Evolutionary conservation across 35 echinoderm and acorn worm species (phyloP), one percentile per base, ranked within the genome.

Genomic region (Holothuria glaberrima): DNA sequence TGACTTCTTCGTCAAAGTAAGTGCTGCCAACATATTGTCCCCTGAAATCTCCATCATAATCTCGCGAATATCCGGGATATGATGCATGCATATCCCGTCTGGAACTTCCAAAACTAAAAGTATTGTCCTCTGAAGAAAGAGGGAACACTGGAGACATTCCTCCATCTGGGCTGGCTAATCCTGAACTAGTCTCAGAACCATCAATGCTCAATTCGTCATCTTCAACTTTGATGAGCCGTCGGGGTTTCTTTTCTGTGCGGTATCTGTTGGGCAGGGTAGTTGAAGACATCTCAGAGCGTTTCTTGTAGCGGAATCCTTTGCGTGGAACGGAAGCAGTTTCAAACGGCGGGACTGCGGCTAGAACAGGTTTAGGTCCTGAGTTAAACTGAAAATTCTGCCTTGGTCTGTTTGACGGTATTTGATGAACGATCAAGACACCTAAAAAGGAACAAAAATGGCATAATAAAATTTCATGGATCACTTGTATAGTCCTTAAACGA

Each of bases 401-500:
- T n/a, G 26, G 52, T 22, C 58, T 61, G 80, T 61, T 14, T n/a
- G 80, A 28, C 18, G 80, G 80, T 84, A 84, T 56, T 61, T 84
- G 80, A 12, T 84, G 80, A 61, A 84, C 56, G 10, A 84, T 84
- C 30, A 84, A 61, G 12, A 84, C 30, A 33, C 80, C 80, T 84
- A 13, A 48, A 84, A 84, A 26, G 27, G 50, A 78, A 18, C 17
- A 75, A 75, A 22, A 71, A 35, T 21, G 12, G 50, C 4, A 14
- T 54, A 9, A 54, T 9, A 9, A 0, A 54, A 54, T 54, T 9
- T 54, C 50, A 54, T 17, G 16, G 44, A 10, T 46, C 10, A 46
- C 10, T 46, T 46, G 4, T 46, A 5, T 46, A 5, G 4, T 46
- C 10, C 50, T 54, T 12, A 5, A 0, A 9, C 50, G 50, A 54